A percentile compares a stretch with the other conserved stretches of the same genome.
phyloP scores from a whole-genome alignment of 2,888 invertebrate genomes.

The Myopa tessellatipennis region DNA sequence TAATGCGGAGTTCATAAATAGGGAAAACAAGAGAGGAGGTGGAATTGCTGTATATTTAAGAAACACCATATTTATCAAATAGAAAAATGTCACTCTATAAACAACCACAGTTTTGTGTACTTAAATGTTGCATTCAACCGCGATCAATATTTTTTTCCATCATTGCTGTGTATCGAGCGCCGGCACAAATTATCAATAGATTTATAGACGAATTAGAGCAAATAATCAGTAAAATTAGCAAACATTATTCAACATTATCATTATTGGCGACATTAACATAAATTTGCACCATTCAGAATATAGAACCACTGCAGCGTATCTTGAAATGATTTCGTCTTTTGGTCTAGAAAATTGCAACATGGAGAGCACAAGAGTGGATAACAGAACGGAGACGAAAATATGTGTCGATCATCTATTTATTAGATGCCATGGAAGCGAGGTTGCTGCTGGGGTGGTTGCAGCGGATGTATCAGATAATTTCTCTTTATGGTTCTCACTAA shows the following conservation, averaged over 20 bases:
- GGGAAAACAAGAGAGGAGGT: background rate
- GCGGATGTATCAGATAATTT: background rate
- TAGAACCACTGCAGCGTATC: no score
- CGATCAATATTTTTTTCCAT: background rate
- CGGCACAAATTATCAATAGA: background rate
- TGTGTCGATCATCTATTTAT: no score
- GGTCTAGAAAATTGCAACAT: no score
- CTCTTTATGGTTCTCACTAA: background rate
- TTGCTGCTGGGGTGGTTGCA: no score
- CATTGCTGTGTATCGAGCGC: slow-evolving; percentile 9
- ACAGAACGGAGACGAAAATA: no score
- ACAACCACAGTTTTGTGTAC: background rate
- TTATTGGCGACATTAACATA: slow-evolving; percentile 11
- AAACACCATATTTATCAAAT: background rate
- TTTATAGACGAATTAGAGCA: slow-evolving; percentile 1
- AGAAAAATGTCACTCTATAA: background rate
- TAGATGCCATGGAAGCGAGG: no score
- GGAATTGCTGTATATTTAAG: background rate
- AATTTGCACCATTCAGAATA: no score
- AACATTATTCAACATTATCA: background rate
- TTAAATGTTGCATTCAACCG: background rate
- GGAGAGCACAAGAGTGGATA: no score
- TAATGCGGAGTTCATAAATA: background rate
- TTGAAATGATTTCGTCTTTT: no score
- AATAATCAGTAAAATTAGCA: background rate